A percentile compares a stretch with the other conserved stretches of the same genome.
Conservation (phyloP, 2,888 invertebrate genomes). For the Noctua pronuba region DNA sequence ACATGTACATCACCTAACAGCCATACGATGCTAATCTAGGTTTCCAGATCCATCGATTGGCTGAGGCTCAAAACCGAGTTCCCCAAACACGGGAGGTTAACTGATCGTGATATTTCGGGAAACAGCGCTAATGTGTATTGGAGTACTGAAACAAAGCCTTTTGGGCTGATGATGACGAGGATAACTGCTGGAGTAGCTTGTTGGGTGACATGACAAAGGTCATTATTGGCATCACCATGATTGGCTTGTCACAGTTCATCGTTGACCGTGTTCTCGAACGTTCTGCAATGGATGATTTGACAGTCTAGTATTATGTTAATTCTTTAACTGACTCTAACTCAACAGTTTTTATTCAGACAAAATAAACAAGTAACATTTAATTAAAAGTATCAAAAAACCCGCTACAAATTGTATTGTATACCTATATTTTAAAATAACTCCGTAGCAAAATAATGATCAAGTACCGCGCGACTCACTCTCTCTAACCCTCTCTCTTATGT, state of each 20-base stretch:
- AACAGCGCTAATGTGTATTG: conserved; percentile 33
- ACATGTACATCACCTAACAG: not conserved
- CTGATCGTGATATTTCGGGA: conserved; percentile 22
- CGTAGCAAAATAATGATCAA: too few relatives aligned
- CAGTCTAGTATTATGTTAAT: too few relatives aligned
- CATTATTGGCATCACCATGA: conserved; percentile 9
- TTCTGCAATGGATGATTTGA: too few relatives aligned
- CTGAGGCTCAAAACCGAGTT: not conserved
- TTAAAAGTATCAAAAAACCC: too few relatives aligned
- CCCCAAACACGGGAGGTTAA: conserved; percentile 15
- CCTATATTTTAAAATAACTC: too few relatives aligned
- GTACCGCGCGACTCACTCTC: too few relatives aligned
- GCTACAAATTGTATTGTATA: too few relatives aligned
- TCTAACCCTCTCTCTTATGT: too few relatives aligned
- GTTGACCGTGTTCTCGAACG: not conserved
- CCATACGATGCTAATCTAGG: conserved; percentile 5
- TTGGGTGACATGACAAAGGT: not conserved
- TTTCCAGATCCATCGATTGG: conserved; percentile 22
- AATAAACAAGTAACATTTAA: too few relatives aligned
- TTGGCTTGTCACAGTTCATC: not conserved
- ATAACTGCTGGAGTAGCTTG: not conserved
- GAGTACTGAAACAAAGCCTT: conserved; percentile 30
- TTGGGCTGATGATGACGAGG: not conserved
- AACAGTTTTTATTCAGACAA: too few relatives aligned
- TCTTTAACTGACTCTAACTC: too few relatives aligned